Percentiles rank a stretch among this genome's conserved stretches.
These are phyloP conservation scores for Lasius fuliginosus DNA, from an alignment of 2,888 invertebrate species.

Conservation along the genomic window DNA sequence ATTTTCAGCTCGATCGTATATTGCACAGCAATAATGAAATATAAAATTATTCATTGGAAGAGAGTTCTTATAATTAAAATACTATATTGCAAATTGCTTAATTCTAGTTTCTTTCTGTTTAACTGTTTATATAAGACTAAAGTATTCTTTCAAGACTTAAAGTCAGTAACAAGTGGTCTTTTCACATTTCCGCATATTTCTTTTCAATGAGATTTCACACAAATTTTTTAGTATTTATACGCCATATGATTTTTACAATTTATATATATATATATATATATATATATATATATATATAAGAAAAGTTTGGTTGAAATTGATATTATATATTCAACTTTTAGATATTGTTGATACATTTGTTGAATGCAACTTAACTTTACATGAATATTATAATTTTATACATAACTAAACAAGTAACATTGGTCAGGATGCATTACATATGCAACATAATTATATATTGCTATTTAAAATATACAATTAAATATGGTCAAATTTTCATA, in stretches of 20 bases:
- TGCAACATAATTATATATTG: constrained; percentile 23
- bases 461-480: not conserved
- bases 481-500: not conserved
- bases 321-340: not conserved
- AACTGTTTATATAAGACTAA: constrained; percentile 29
- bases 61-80: constrained; percentile 32
- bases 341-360: not conserved
- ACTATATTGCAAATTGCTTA: constrained; percentile 38
- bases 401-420: not conserved
- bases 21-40: constrained; percentile 67
- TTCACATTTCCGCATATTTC: not conserved
- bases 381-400: constrained; percentile 1
- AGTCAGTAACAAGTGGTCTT: constrained; percentile 23
- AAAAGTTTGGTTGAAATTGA: not conserved
- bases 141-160: constrained; percentile 35
- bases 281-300: not conserved
- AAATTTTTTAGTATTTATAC: constrained; percentile 1
- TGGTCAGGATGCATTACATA: not conserved
- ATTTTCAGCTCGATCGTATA: constrained; percentile 38
- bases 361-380: not conserved
- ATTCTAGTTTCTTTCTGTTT: constrained; percentile 2
- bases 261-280: not conserved
- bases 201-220: constrained; percentile 17
- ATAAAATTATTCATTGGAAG: constrained; percentile 35
- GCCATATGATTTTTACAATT: not conserved